These are phyloP conservation scores for Equus przewalskii DNA, from an alignment of 2,113 vertebrate species.

Conservation along the genomic window DNA sequence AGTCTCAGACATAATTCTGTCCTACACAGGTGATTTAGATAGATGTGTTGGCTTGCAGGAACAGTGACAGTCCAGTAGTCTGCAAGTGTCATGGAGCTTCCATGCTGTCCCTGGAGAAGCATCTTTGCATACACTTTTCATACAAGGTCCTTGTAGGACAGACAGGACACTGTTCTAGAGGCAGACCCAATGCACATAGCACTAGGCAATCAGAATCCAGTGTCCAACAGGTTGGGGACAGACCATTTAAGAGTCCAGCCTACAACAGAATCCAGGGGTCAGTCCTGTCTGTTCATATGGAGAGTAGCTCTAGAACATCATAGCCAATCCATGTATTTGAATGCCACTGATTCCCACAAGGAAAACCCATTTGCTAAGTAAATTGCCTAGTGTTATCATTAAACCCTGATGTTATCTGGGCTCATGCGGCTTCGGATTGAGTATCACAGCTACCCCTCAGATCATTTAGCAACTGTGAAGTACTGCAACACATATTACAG, in stretches of 20 bases:
- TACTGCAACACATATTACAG: neutral
- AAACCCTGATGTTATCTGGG: neutral
- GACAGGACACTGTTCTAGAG: neutral
- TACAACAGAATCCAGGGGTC: neutral
- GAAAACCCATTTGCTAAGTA: neutral
- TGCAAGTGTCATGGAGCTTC: neutral
- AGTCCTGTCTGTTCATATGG: neutral
- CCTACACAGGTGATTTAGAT: neutral
- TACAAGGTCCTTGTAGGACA: neutral
- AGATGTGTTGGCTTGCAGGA: neutral
- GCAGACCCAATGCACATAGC: neutral
- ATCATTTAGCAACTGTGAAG: neutral
- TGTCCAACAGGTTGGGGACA: neutral
- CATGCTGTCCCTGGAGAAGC: neutral
- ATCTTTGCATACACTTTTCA: neutral
- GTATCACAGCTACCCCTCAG: neutral
- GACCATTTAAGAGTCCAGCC: neutral
- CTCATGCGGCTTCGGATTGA: neutral
- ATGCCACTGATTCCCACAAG: neutral
- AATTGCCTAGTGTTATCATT: neutral
- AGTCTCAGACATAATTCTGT: conserved; percentile 17
- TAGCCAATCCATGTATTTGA: neutral
- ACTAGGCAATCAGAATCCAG: neutral
- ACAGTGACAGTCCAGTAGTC: neutral
- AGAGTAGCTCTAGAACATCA: neutral